Percentiles rank a stretch among this genome's conserved stretches.
Evolutionary conservation across 2,113 vertebrate species (phyloP).

Genomic region (human): DNA sequence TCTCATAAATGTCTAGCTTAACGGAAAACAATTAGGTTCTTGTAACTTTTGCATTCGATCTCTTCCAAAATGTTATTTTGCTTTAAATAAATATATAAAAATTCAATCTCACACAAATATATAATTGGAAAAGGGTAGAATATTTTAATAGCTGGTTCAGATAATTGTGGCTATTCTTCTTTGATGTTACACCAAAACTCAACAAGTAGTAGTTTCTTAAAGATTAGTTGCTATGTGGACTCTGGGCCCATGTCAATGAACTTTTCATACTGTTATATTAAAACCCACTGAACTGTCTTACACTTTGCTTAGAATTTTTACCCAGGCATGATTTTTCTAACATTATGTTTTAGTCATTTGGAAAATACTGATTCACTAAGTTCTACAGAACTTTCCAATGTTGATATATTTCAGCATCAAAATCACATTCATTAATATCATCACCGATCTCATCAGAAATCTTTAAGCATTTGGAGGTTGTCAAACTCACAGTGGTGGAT

Average conservation of each 20-base stretch:
- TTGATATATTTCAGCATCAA: neutral
- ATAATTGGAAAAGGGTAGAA: neutral
- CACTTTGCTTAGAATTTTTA: neutral
- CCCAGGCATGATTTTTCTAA: neutral
- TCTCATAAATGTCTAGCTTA: neutral
- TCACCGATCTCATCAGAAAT: neutral
- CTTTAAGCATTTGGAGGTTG: neutral
- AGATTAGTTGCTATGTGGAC: neutral
- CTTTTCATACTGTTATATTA: neutral
- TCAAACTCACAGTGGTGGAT: neutral
- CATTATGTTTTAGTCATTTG: neutral
- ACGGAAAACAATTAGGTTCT: neutral
- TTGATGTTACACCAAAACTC: neutral
- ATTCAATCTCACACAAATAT: neutral
- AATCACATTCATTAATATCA: neutral
- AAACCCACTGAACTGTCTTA: neutral
- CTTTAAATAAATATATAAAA: neutral
- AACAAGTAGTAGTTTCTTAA: neutral
- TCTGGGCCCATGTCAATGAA: neutral
- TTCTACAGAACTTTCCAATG: neutral
- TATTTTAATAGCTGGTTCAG: neutral
- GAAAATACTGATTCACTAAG: neutral
- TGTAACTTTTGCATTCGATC: neutral
- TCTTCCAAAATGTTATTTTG: neutral
- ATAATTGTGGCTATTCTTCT: neutral